Evolutionary conservation across 2,113 vertebrate species (phyloP).

Genomic region (Rhagologus leucostigma): DNA sequence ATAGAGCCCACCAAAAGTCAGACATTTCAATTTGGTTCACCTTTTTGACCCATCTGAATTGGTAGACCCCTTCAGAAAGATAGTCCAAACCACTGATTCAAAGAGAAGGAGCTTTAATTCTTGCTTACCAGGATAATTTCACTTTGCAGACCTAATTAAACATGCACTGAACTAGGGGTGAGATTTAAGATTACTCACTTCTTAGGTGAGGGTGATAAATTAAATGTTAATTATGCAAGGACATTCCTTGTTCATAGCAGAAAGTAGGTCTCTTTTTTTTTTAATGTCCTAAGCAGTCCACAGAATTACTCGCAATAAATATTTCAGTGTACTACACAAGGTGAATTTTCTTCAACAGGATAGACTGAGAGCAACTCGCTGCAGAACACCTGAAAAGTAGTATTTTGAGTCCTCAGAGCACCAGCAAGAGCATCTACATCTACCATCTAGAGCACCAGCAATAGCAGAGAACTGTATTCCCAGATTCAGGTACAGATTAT

Average conservation of each 20-base stretch:
- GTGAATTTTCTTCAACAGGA: neutral
- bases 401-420: neutral
- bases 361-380: neutral
- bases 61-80: neutral
- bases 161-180: neutral
- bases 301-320: neutral
- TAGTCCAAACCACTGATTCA: neutral
- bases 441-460: neutral
- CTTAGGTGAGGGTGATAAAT: neutral
- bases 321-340: neutral
- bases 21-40: neutral
- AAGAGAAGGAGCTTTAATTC: neutral
- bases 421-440: neutral
- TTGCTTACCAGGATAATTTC: neutral
- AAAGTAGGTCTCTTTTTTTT: neutral
- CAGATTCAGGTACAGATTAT: neutral
- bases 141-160: neutral
- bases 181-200: neutral
- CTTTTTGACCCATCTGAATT: neutral
- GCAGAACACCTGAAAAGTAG: neutral
- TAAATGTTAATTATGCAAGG: neutral
- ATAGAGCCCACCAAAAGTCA: neutral
- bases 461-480: neutral
- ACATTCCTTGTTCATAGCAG: neutral
- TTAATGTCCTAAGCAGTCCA: neutral